Conservation (phyloP, 2,888 invertebrate species). For the Malthinus seriepunctatus region DNA sequence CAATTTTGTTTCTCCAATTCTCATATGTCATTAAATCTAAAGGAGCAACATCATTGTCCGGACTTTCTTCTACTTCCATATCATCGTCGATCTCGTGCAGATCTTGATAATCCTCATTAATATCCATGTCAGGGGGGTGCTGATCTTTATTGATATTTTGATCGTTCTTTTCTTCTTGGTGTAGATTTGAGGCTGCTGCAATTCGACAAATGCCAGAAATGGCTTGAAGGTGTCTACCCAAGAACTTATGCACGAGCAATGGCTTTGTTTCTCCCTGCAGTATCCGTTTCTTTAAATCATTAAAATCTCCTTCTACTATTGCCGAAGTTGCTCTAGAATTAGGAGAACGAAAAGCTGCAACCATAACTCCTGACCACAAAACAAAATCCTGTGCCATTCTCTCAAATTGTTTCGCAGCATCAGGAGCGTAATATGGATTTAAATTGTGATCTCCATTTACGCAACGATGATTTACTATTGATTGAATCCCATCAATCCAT, state of each 20-base stretch:
- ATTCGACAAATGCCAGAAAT: neutral
- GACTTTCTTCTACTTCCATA: no score
- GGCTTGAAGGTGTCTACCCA: neutral
- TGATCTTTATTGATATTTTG: no score
- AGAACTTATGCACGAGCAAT: neutral
- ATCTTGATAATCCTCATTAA: no score
- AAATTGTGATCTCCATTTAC: neutral
- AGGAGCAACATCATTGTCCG: neutral
- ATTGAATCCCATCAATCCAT: neutral
- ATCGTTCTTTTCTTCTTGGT: no score
- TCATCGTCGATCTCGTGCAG: no score
- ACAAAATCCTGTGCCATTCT: neutral
- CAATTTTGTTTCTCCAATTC: neutral
- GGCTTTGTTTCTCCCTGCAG: neutral
- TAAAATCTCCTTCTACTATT: neutral
- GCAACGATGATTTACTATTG: neutral
- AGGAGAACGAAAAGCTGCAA: neutral
- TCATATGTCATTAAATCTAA: neutral
- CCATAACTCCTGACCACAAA: neutral
- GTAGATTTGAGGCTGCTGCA: no score
- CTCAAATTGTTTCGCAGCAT: neutral
- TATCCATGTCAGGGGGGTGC: no score
- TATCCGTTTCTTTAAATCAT: neutral
- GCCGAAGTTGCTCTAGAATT: neutral
- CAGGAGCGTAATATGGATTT: neutral